Base-by-base conservation (phyloP, 2,888 invertebrate species). In the Antheraea assamensis region DNA sequence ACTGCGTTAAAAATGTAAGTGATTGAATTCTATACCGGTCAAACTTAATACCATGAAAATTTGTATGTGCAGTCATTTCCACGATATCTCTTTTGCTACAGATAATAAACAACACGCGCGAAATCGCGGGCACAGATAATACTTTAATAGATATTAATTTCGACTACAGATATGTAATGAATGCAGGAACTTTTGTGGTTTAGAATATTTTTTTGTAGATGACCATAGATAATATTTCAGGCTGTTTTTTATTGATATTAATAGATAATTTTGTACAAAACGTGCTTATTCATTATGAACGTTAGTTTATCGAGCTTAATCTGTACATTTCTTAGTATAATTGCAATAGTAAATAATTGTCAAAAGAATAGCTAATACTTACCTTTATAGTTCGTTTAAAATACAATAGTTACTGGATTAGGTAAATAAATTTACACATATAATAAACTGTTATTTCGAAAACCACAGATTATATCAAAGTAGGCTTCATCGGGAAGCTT, bases 251-350 rank as follows among this genome's bases (percentile, higher is more conserved):
- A 68, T 68, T 3, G 0, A 64, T 68, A 35, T 35, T 68, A n/a
- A 1, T 68, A 68, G 35, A 35, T 68, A 68, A 13, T 35, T 35
- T 5, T 68, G n/a, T 35, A 68, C 68, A 68, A 68, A 35, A 21
- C 31, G 68, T 35, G 68, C 68, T 68, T 68, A 68, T 68, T 35
- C 27, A 30, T 35, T 35, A 10, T 35, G 35, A 68, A 68, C 13
- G 35, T 68, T 68, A 35, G 35, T 68, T 68, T 35, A 19, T 68
- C 68, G 68, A 68, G 68, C 68, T 68, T 68, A 68, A 24, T 21
- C 15, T 68, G 31, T 68, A 68, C 68, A 35, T 68, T 68, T 35
- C 21, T 68, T 68, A 68, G 31, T n/a, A 13, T 68, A 35, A 68
- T 64, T 30, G 61, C 61, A 30, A 64, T 10, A 27, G 24, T 27